phyloP scores from a whole-genome alignment of 2,888 invertebrate species.

The Cosmia trapezina region DNA sequence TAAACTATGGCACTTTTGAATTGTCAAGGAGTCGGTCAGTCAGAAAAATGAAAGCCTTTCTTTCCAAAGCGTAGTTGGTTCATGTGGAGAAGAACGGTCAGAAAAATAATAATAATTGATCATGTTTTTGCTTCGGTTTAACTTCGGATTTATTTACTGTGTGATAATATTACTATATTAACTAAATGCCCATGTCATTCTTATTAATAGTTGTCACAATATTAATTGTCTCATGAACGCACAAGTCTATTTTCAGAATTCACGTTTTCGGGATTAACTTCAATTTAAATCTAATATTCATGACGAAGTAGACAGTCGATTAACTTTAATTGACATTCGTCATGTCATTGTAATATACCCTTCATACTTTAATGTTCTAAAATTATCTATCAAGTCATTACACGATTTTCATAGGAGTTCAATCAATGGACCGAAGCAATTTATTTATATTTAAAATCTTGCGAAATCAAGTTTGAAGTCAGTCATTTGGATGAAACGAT shows the following conservation, averaged over 20 bases:
- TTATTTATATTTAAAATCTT: conserved; percentile 70
- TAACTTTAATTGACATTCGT: conserved; percentile 28
- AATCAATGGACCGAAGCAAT: conserved; percentile 47
- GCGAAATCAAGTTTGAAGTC: conserved; percentile 79
- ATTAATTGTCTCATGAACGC: background rate
- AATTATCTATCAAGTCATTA: conserved; percentile 42
- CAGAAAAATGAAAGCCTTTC: no score
- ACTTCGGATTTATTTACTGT: no score
- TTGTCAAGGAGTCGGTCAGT: no score
- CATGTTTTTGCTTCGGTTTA: no score
- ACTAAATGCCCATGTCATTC: background rate
- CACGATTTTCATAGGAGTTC: conserved; percentile 13
- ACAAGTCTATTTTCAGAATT: background rate
- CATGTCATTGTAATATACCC: conserved; percentile 30
- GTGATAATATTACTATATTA: background rate
- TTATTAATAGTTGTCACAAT: background rate
- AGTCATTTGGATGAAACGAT: conserved; percentile 82
- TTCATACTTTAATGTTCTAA: background rate
- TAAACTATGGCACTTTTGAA: no score
- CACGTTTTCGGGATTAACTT: conserved; percentile 19
- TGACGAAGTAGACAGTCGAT: conserved; percentile 23
- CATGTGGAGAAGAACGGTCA: no score
- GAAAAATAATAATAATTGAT: no score
- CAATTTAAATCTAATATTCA: conserved; percentile 46
- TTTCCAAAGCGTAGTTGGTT: no score